Percentiles rank a stretch among this genome's conserved stretches.
Conservation (phyloP, 1,140 invertebrate genomes). For the Apis cerana region DNA sequence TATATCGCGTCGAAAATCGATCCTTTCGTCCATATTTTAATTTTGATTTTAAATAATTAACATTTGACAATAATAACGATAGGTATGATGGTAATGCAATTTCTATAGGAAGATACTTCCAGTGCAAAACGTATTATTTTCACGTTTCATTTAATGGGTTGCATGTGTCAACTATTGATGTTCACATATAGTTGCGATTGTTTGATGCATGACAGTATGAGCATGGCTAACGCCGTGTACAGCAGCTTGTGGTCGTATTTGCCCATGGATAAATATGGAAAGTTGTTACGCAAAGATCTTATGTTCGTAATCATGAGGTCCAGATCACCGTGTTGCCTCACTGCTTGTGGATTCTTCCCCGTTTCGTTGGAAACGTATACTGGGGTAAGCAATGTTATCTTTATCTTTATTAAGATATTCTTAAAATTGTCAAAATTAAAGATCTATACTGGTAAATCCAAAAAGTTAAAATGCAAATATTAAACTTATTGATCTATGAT, state of each 20-base stretch:
- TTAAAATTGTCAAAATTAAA: neutral
- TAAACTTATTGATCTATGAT: no score
- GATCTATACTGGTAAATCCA: no score
- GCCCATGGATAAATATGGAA: conserved; percentile 13
- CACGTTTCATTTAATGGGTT: conserved; percentile 13
- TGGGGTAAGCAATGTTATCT: conserved; percentile 19
- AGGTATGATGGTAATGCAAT: neutral
- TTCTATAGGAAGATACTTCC: neutral
- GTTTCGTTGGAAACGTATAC: conserved; percentile 57
- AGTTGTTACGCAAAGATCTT: conserved; percentile 33
- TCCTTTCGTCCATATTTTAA: neutral
- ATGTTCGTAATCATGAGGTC: conserved; percentile 46
- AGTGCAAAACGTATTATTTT: neutral
- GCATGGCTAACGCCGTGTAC: conserved; percentile 40
- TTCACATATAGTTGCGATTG: conserved; percentile 53
- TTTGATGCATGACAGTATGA: conserved; percentile 28
- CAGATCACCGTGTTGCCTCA: conserved; percentile 37
- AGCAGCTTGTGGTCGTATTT: conserved; percentile 13
- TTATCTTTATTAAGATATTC: neutral
- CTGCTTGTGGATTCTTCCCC: conserved; percentile 52
- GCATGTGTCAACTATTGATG: conserved; percentile 39
- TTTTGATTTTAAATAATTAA: neutral
- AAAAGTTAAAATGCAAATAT: no score
- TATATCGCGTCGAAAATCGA: fast-evolving
- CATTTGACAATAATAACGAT: neutral